Conservation (phyloP, 1,140 invertebrate genomes). For the Centruroides vittatus region DNA sequence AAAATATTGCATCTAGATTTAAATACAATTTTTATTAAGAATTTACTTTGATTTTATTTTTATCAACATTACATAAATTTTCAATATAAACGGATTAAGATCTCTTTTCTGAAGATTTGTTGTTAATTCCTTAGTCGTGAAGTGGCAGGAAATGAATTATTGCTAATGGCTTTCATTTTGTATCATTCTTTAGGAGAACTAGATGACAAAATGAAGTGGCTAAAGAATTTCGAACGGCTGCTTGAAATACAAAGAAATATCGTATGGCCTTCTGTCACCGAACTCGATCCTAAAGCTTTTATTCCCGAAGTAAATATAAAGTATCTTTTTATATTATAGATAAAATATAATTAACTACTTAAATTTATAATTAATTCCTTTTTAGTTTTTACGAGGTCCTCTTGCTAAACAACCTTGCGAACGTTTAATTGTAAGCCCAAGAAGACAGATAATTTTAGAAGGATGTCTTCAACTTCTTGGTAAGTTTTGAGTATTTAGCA, state of each 20-base stretch:
- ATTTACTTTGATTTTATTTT: too few relatives aligned
- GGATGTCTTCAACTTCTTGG: slow-evolving; percentile 42
- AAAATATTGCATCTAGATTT: too few relatives aligned
- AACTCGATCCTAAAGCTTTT: slow-evolving; percentile 46
- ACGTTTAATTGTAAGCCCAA: slow-evolving; percentile 44
- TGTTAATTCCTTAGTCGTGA: too few relatives aligned
- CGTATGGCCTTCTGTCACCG: slow-evolving; percentile 47
- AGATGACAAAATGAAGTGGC: slow-evolving; percentile 56
- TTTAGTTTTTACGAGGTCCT: slow-evolving; percentile 38
- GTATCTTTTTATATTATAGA: not conserved
- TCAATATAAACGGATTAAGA: too few relatives aligned
- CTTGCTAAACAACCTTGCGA: slow-evolving; percentile 51
- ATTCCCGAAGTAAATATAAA: slow-evolving; percentile 41
- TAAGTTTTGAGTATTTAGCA: slow-evolving; percentile 16
- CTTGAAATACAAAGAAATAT: slow-evolving; percentile 51
- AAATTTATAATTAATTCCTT: not conserved
- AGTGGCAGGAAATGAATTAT: not conserved
- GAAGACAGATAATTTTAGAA: slow-evolving; percentile 46
- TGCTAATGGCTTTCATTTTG: not conserved
- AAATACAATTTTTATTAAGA: too few relatives aligned
- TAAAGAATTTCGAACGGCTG: slow-evolving; percentile 53
- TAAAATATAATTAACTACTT: too few relatives aligned
- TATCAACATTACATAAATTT: too few relatives aligned
- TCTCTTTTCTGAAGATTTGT: too few relatives aligned
- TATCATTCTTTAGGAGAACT: slow-evolving; percentile 37